Base-by-base conservation (phyloP, 2,797 vertebrate genomes). In the Hyperoplus immaculatus region DNA sequence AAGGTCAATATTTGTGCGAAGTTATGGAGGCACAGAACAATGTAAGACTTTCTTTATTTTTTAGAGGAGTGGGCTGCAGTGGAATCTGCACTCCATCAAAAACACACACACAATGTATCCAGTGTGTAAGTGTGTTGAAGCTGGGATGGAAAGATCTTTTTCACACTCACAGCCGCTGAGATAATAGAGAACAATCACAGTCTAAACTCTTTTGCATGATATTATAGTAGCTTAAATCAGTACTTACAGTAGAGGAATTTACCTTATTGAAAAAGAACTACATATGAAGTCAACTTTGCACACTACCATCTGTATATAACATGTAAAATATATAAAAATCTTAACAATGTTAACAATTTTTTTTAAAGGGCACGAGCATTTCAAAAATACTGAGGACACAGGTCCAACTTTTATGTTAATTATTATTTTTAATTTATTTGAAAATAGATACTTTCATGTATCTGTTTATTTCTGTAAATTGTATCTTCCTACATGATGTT, bases 1-100 rank as follows among this genome's bases (percentile, higher is more conserved):
- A 8, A 39, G 60, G 39, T 75, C 66, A 42, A 8, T 15, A 51
- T 57, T 18, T 45, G 49, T 62, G 21, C 49, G 63, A 59, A 42
- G 36, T 13, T 69, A 6, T 29, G 15, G 67, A 77, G 67, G 18
- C n/a, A 21, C 14, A 61, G 45, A 79, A 47, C n/a, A 76, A n/a
- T 42, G 3, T 43, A 16, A 18, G 42, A 50, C 38, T 16, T 21
- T 10, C 54, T 78, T 69, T 50, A 45, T 78, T 49, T 60, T 45
- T 49, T n/a, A 12, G 41, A 45, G 16, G 9, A 16, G 85, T 80
- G 77, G 88, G 87, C 2, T 63, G 53, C 21, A 21, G 10, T 45
- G 87, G 84, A 89, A 88, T 90, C 58, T 87, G 45, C 58, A 70
- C 53, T 62, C 18, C 42, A 66, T 63, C 56, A 59, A 57, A 36